Conservation (phyloP, 2,797 vertebrate genomes). For the Vireo griseus region DNA sequence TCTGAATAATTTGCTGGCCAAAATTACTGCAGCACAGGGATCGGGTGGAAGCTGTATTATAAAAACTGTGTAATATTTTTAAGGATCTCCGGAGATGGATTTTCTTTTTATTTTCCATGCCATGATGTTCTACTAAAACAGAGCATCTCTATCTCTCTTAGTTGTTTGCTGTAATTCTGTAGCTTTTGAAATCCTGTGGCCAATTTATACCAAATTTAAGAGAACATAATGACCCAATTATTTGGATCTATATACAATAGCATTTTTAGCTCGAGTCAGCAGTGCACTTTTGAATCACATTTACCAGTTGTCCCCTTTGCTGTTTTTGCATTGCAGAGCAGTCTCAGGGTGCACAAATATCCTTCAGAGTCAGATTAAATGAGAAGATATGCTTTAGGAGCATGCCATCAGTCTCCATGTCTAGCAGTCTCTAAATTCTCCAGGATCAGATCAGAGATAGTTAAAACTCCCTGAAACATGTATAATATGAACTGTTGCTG, state of each 20-base stretch:
- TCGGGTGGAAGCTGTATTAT: neutral
- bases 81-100: neutral
- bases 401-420: neutral
- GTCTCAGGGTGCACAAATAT: neutral
- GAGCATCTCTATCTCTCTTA: neutral
- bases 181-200: neutral
- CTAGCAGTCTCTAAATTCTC: neutral
- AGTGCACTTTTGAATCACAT: neutral
- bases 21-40: neutral
- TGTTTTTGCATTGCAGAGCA: neutral
- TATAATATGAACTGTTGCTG: neutral
- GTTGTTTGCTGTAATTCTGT: neutral
- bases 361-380: neutral
- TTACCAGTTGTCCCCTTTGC: neutral
- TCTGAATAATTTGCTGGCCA: constrained; percentile 23
- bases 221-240: neutral
- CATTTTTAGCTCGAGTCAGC: neutral
- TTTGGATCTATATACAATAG: neutral
- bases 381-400: neutral
- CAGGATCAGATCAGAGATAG: neutral
- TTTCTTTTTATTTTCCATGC: neutral
- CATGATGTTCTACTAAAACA: neutral
- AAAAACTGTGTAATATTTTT: neutral
- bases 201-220: neutral
- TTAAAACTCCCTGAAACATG: neutral